phyloP scores from a whole-genome alignment of 2,113 vertebrate genomes.

The Bubalus kerabau region DNA sequence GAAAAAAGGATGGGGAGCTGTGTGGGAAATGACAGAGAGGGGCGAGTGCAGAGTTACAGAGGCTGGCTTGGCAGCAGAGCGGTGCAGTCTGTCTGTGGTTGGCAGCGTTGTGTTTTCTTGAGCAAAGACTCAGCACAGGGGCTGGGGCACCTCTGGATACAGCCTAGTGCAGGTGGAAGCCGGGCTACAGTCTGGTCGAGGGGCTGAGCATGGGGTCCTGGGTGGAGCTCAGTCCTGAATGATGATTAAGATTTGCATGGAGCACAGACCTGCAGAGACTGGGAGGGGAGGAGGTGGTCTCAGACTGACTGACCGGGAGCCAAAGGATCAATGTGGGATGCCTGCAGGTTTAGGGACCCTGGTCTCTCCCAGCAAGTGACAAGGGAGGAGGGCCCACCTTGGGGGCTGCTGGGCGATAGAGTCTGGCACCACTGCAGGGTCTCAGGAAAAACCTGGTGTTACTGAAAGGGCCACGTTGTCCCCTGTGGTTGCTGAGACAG shows the following conservation, averaged over 20 bases:
- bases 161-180: neutral
- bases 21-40: neutral
- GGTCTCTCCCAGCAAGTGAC: neutral
- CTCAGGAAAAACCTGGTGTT: neutral
- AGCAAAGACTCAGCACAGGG: no score
- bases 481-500: neutral
- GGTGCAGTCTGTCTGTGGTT: rapidly evolving
- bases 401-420: rapidly evolving
- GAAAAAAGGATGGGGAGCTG: neutral
- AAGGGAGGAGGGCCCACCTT: rapidly evolving
- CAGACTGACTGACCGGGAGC: rapidly evolving
- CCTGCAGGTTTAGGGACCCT: no score
- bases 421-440: rapidly evolving
- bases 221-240: no score
- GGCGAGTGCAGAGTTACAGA: rapidly evolving
- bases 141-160: rapidly evolving
- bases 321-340: rapidly evolving
- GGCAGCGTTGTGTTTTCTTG: rapidly evolving
- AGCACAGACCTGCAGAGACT: neutral
- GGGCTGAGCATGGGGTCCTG: rapidly evolving
- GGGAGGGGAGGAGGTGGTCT: rapidly evolving
- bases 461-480: rapidly evolving
- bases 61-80: neutral
- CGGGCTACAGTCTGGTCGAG: rapidly evolving
- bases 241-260: rapidly evolving